Conservation (phyloP, 1,140 invertebrate species). For the Polypedilum pembai region DNA sequence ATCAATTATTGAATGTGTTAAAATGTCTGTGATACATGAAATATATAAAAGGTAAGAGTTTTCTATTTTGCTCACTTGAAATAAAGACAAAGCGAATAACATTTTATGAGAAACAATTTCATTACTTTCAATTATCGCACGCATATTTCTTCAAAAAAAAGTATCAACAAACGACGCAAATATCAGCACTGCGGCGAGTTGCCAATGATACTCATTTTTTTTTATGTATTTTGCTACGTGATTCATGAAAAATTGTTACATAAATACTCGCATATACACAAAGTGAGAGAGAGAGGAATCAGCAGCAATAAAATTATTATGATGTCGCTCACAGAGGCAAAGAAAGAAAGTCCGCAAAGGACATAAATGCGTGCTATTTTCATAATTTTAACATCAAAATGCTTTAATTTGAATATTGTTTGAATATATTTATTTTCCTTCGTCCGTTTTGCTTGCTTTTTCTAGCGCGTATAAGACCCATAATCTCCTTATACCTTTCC, state of each 20-base stretch:
- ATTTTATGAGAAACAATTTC: not conserved
- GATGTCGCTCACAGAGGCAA: not conserved
- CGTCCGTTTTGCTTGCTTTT: too few relatives aligned
- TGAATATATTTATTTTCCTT: not conserved
- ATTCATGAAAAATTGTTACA: not conserved
- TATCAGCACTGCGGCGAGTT: not conserved
- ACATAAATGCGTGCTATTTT: constrained; percentile 18
- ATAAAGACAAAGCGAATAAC: not conserved
- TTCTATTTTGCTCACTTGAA: not conserved
- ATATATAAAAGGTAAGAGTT: not conserved
- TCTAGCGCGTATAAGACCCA: not conserved
- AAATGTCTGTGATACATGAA: not conserved
- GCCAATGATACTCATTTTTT: not conserved
- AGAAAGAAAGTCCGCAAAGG: constrained; percentile 9
- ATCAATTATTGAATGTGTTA: constrained; percentile 15
- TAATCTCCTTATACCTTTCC: not conserved
- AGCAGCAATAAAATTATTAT: constrained; percentile 19
- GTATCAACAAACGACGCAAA: not conserved
- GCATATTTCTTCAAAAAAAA: not conserved
- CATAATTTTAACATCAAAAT: constrained; percentile 14
- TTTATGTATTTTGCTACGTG: not conserved
- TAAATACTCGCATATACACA: not conserved
- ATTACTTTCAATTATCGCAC: constrained; percentile 6
- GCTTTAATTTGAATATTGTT: constrained; percentile 7
- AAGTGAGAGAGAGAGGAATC: not conserved